Conservation (phyloP, 1,140 invertebrate species). For the Papilio glaucus region DNA sequence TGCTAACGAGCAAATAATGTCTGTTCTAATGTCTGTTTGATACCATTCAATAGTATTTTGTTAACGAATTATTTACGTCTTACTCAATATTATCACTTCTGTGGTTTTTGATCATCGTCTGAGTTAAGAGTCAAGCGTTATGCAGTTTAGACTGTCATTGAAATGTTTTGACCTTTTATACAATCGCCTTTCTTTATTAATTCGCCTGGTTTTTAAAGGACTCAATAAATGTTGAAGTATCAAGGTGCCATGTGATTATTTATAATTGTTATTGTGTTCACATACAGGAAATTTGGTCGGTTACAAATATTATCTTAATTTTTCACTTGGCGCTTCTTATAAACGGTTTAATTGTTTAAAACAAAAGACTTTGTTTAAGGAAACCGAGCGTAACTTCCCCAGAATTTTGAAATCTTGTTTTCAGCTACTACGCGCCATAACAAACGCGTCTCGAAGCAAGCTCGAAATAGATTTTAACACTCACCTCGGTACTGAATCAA, state of each 20-base stretch:
- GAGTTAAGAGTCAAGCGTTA: neutral
- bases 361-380: constrained; percentile 34
- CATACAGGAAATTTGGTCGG: neutral
- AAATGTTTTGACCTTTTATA: constrained; percentile 25
- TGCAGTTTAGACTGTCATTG: neutral
- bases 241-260: neutral
- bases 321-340: neutral
- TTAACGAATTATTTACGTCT: too few species aligned
- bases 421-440: constrained; percentile 46
- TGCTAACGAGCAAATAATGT: too few species aligned
- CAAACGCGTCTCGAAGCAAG: constrained; percentile 44
- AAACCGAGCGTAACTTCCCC: constrained; percentile 15
- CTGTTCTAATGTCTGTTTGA: too few species aligned
- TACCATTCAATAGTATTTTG: too few species aligned
- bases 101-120: too few species aligned
- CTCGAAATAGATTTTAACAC: constrained; percentile 57
- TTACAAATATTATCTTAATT: neutral
- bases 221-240: constrained; percentile 7
- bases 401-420: constrained; percentile 47
- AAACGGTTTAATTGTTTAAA: neutral
- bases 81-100: too few species aligned
- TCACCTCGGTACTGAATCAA: constrained; percentile 45
- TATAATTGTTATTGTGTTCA: constrained; percentile 11
- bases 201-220: neutral
- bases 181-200: constrained; percentile 27